Conservation (phyloP, 2,113 vertebrate species). For the Grus americana region DNA sequence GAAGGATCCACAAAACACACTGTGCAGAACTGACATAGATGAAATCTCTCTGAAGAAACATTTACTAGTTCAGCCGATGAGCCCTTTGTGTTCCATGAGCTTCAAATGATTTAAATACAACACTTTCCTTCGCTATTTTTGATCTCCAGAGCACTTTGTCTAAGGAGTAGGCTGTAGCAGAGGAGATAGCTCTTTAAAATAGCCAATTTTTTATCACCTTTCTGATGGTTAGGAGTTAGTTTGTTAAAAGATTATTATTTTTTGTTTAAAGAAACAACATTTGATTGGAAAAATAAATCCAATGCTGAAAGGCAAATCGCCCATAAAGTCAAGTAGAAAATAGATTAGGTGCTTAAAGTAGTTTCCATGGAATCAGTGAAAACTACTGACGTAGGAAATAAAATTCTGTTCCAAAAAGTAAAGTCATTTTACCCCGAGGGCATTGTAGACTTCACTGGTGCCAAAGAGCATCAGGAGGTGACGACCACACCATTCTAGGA, state of each 20-base stretch:
- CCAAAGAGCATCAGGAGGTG: background rate
- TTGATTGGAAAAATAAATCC: background rate
- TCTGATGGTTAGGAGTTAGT: background rate
- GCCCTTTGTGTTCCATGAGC: background rate
- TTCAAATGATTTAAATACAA: background rate
- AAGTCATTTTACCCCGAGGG: constrained; percentile 11
- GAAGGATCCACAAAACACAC: background rate
- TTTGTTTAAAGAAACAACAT: background rate
- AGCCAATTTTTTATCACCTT: background rate
- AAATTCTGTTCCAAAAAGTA: background rate
- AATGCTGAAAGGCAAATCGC: background rate
- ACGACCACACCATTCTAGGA: background rate
- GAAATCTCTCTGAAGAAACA: background rate
- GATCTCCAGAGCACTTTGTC: background rate
- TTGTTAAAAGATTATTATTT: background rate
- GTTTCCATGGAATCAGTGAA: constrained; percentile 32
- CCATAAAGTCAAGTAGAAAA: background rate
- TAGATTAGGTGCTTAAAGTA: background rate
- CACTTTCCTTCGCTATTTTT: background rate
- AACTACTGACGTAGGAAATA: background rate
- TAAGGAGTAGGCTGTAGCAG: background rate
- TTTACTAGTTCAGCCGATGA: background rate
- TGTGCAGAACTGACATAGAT: background rate
- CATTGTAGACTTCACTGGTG: background rate
- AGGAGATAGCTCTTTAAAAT: background rate